Conservation (phyloP, 2,888 invertebrate species). For the Caenorhabditis virilis region DNA sequence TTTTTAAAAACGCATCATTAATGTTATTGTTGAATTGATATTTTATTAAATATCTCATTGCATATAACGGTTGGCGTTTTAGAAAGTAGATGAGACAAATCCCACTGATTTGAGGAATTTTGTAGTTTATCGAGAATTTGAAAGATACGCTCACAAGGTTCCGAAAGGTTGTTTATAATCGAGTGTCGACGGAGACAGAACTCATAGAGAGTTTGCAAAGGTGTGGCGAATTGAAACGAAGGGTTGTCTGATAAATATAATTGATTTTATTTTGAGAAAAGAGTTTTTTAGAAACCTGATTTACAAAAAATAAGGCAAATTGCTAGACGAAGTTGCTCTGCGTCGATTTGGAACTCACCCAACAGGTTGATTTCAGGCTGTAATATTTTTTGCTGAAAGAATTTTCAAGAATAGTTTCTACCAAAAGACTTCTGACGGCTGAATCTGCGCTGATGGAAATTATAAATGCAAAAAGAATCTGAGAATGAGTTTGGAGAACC, state of each 20-base stretch:
- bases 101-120: slow-evolving; percentile 2
- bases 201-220: slow-evolving; percentile 37
- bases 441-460: slow-evolving; percentile 16
- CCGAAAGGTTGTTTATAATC: slow-evolving; percentile 7
- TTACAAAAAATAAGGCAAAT: slow-evolving; percentile 46
- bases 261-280: background rate
- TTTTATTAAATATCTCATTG: slow-evolving; percentile 5
- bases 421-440: slow-evolving; percentile 13
- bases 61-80: slow-evolving; percentile 5
- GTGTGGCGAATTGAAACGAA: slow-evolving; percentile 27
- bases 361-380: slow-evolving; percentile 10
- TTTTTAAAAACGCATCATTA: too few species aligned
- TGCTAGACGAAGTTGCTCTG: slow-evolving; percentile 48
- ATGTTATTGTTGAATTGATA: background rate
- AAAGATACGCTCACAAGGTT: slow-evolving; percentile 4
- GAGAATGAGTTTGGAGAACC: slow-evolving; percentile 15
- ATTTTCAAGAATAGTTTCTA: background rate
- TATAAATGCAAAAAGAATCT: slow-evolving; percentile 21
- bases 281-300: slow-evolving; percentile 19
- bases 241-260: slow-evolving; percentile 15
- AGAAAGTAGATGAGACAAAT: slow-evolving; percentile 3
- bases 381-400: slow-evolving; percentile 1
- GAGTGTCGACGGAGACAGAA: slow-evolving; percentile 47
- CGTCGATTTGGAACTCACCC: slow-evolving; percentile 15
- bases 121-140: background rate